Evolutionary conservation across 2,113 vertebrate species (phyloP), one percentile per base, ranked within the genome.

Genomic region (Arenaria interpres): DNA sequence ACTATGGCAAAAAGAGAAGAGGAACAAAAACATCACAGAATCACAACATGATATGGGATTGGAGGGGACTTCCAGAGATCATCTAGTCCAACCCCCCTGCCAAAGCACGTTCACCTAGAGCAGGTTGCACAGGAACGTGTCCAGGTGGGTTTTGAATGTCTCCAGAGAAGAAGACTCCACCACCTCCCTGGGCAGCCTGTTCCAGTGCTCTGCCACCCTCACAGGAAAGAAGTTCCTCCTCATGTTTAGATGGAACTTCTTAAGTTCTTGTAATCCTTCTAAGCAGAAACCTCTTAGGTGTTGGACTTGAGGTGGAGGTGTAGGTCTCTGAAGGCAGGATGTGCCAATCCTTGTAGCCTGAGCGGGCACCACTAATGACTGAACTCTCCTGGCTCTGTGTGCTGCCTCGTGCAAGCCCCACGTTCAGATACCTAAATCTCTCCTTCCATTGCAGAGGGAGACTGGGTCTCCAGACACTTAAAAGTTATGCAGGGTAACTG

Each of bases 311-410:
- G 18, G 22, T 9, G 14, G 46, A 48, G 41, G 13, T 67, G 41
- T 24, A 46, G 67, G 43, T 45, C 53, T 80, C 3, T 88, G 51
- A 39, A 51, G 20, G 21, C 43, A 64, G 48, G 18, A 16, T 51
- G 48, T 35, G 5, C 25, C 22, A 48, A 1, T 54, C 33, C 10
- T 6, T 60, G 51, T 59, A 68, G 25, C 27, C 43, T 33, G 51
- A 75, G 51, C 0, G 0, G 14, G 33, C 21, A 57, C 4, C 3
- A 2, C 45, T 41, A 5, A 6, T 41, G 50, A 23, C 51, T 53
- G 57, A 39, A 20, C 39, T 80, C 16, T 56, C 33, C 33, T 4
- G 5, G 53, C 27, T 39, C 30, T 59, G 12, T 25, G 23, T 57
- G 35, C 33, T 19, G 45, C 33, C 63, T 50, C 24, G n/a, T 85